Evolutionary conservation across 2,113 vertebrate genomes (phyloP), one percentile per base, ranked within the genome.

Genomic region (Campylomormyrus tamandua): DNA sequence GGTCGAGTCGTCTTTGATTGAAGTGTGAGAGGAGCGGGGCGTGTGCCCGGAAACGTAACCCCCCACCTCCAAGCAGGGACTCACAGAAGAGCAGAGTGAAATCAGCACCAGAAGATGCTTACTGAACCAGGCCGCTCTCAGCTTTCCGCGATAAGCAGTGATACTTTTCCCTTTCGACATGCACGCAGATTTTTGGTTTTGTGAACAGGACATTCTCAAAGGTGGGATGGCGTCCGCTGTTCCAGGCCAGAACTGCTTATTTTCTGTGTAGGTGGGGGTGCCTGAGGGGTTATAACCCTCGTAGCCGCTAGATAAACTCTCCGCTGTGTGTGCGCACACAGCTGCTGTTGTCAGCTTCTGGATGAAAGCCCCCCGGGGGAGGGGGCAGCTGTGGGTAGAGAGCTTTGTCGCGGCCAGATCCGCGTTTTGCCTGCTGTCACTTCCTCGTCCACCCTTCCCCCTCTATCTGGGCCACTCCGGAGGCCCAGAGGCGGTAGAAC

Each of bases 1-100:
- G 94, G 94, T 93, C 92, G 93, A 93, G 93, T 92, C 92, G 91
- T 91, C 90, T 93, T 93, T 95, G 95, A 96, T 96, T 96, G 95
- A 95, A 95, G 95, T 95, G 95, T 94, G 42, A 45, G 45, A n/a
- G 83, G 83, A 48, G 83, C 2, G 15, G 45, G 9, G 83, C 8
- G 45, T 84, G 83, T 83, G 87, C 27, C 5, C 5, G 27, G 5
- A 52, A 52, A 31, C 3, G n/a, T n/a, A 31, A n/a, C n/a, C 85
- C 21, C 31, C 49, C n/a, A 39, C 85, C 50, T 50, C 11, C 84
- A 35, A 7, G 13, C 50, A n/a, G 10, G 24, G 0, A 27, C 31
- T 6, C 80, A n/a, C 80, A 84, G 46, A 84, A 48, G 31, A 35
- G 13, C 42, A 46, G 80, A 48, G 45, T 5, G 45, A 46, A 27